phyloP scores from a whole-genome alignment of 2,888 invertebrate genomes.

The Byasa hedistus region DNA sequence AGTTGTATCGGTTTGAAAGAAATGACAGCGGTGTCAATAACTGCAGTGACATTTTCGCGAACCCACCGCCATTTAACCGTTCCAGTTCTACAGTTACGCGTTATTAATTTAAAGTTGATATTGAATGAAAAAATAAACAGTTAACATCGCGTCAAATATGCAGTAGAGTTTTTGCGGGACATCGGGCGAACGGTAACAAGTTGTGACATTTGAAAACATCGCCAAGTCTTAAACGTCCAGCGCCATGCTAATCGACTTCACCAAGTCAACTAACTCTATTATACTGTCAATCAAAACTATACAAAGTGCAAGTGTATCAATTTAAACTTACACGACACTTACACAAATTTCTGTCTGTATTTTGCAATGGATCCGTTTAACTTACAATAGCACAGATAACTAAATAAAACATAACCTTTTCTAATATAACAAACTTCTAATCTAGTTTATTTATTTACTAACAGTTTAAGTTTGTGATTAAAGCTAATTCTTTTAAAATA shows the following conservation, averaged over 20 bases:
- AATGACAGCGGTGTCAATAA: neutral
- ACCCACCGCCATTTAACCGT: constrained; percentile 9
- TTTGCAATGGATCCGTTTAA: too few species aligned
- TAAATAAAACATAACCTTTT: too few species aligned
- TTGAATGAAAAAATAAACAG: constrained; percentile 4
- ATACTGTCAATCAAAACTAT: constrained; percentile 18
- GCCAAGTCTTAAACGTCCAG: constrained; percentile 18
- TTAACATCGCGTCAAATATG: constrained; percentile 10
- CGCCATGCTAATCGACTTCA: constrained; percentile 17
- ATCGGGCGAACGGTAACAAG: constrained; percentile 17
- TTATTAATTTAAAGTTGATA: constrained; percentile 16
- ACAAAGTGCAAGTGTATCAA: too few species aligned
- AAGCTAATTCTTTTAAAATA: too few species aligned
- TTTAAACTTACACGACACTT: too few species aligned
- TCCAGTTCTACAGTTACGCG: constrained; percentile 2
- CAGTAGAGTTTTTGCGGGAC: constrained; percentile 12
- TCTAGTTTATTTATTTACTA: too few species aligned
- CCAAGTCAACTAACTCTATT: constrained; percentile 6
- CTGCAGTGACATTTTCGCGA: constrained; percentile 19
- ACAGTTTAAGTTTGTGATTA: too few species aligned
- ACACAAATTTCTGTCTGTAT: too few species aligned
- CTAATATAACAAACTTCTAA: too few species aligned
- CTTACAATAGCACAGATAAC: too few species aligned
- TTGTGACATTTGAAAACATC: constrained; percentile 28
- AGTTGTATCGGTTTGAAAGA: too few species aligned